These are phyloP conservation scores for Meloidogyne exigua DNA, from an alignment of 1,140 invertebrate species.

Conservation along the genomic window DNA sequence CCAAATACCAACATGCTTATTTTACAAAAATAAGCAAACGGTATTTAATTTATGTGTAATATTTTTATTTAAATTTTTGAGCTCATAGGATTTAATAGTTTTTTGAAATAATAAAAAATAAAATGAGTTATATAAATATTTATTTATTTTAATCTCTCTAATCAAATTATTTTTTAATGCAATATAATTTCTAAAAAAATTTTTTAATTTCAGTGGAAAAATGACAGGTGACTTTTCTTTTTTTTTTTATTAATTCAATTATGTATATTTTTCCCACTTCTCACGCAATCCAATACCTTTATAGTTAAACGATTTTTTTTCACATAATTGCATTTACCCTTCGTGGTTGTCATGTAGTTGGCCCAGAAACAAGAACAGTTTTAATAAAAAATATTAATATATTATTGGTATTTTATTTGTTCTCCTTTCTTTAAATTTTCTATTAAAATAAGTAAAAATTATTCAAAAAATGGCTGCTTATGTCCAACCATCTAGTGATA, in stretches of 20 bases:
- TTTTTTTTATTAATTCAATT: not conserved
- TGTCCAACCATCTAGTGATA: conserved; percentile 1
- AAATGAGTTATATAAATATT: too few relatives aligned
- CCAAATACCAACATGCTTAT: too few relatives aligned
- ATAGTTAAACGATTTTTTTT: not conserved
- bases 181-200: too few relatives aligned
- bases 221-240: not conserved
- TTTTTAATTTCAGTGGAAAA: not conserved
- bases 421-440: not conserved
- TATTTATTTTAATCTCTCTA: too few relatives aligned
- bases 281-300: conserved; percentile 1
- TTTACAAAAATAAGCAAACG: too few relatives aligned
- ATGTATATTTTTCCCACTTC: not conserved
- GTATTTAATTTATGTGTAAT: too few relatives aligned
- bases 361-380: not conserved
- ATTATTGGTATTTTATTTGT: not conserved
- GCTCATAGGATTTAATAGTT: too few relatives aligned
- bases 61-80: too few relatives aligned
- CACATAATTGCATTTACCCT: not conserved
- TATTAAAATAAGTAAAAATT: not conserved
- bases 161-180: too few relatives aligned
- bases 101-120: too few relatives aligned
- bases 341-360: not conserved
- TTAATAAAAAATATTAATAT: not conserved
- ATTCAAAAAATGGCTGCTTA: not conserved